Evolutionary conservation across 2,888 invertebrate species (phyloP).

Genomic region (Orthosia gracilis): DNA sequence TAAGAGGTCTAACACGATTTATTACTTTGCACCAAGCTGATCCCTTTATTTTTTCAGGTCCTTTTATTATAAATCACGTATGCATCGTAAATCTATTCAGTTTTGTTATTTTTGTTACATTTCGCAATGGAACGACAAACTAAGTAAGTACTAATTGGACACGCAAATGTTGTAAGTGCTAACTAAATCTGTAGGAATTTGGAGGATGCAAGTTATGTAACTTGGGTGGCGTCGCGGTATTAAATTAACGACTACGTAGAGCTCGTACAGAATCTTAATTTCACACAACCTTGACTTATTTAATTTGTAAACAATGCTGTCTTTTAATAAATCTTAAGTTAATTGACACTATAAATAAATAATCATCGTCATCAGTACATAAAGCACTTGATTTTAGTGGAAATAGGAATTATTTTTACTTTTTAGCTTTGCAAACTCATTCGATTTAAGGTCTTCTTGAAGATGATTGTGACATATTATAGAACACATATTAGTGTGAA

Average conservation of each 20-base stretch:
- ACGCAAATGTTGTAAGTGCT: conserved; percentile 69
- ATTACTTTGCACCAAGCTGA: conserved; percentile 48
- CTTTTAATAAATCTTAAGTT: conserved; percentile 24
- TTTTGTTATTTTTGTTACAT: conserved; percentile 49
- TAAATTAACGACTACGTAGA: conserved; percentile 39
- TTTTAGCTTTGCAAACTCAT: not conserved
- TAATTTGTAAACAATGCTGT: conserved; percentile 49
- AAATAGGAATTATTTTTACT: too few species aligned
- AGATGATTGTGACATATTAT: not conserved
- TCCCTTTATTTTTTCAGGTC: conserved; percentile 4
- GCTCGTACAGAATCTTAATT: conserved; percentile 41
- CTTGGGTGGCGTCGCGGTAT: conserved; percentile 62
- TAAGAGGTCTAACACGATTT: conserved; percentile 43
- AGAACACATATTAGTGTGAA: not conserved
- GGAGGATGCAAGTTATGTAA: conserved; percentile 72
- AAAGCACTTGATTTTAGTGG: not conserved
- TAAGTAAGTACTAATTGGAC: conserved; percentile 63
- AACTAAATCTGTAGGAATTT: conserved; percentile 70
- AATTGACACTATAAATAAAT: conserved; percentile 24
- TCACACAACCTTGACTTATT: conserved; percentile 59
- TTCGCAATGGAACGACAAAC: conserved; percentile 52
- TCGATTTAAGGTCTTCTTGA: not conserved
- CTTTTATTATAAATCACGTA: conserved; percentile 10
- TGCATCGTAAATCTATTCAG: conserved; percentile 21
- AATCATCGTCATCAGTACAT: not conserved